Evolutionary conservation across 2,888 invertebrate species (phyloP).

Genomic region (Tenodera sinensis): DNA sequence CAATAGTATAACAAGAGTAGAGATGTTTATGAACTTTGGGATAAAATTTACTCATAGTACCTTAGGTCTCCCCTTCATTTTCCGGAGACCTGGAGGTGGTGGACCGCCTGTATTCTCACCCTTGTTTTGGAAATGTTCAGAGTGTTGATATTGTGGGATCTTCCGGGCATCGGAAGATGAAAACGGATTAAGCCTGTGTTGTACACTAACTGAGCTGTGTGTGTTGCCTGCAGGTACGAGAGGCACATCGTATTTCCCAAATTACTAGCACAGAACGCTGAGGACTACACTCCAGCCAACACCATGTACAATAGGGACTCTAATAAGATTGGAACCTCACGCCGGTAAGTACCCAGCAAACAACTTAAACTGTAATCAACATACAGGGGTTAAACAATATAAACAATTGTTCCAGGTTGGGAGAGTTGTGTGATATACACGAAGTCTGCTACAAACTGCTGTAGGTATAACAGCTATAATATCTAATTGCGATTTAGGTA

Average conservation of each 20-base stretch:
- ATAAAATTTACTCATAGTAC: too few relatives aligned
- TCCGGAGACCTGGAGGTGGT: too few relatives aligned
- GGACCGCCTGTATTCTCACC: too few relatives aligned
- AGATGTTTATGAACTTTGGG: too few relatives aligned
- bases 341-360: slow-evolving; percentile 58
- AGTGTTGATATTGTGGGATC: too few relatives aligned
- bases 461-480: neutral
- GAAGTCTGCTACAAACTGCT: too few relatives aligned
- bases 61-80: too few relatives aligned
- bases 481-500: neutral
- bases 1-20: too few relatives aligned
- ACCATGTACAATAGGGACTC: slow-evolving; percentile 92
- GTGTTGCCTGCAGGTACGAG: slow-evolving; percentile 68
- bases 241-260: slow-evolving; percentile 94
- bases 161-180: neutral
- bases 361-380: neutral
- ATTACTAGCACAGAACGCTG: slow-evolving; percentile 78
- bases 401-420: neutral
- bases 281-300: slow-evolving; percentile 80
- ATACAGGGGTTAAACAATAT: neutral
- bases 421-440: too few relatives aligned
- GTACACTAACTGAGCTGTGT: neutral
- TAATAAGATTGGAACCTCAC: slow-evolving; percentile 79
- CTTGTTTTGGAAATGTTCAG: too few relatives aligned
- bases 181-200: neutral